phyloP scores from a whole-genome alignment of 2,888 invertebrate species.

The Plagodis pulveraria region DNA sequence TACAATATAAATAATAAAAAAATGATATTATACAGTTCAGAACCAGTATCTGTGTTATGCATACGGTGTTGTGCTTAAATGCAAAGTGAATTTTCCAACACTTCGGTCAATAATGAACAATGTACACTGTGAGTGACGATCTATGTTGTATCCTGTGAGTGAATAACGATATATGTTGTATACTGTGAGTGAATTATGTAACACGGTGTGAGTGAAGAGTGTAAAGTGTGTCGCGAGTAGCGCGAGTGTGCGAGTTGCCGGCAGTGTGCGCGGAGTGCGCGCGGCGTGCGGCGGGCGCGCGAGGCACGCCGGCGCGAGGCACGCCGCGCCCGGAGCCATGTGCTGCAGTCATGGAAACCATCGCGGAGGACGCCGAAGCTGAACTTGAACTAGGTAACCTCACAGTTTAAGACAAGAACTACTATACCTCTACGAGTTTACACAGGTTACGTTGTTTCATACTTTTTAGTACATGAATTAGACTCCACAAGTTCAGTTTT shows the following conservation, averaged over 20 bases:
- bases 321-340: conserved; percentile 70
- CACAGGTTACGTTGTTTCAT: no score
- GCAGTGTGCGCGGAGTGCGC: conserved; percentile 67
- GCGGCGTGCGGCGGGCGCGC: conserved; percentile 71
- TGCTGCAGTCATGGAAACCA: conserved; percentile 87
- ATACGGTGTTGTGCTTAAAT: background rate
- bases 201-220: background rate
- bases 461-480: no score
- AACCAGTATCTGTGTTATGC: no score
- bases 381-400: conserved; percentile 88
- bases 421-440: no score
- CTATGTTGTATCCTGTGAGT: background rate
- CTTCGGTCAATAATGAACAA: background rate
- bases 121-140: background rate
- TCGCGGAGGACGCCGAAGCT: conserved; percentile 88
- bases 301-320: conserved; percentile 66
- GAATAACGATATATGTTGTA: background rate
- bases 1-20: no score
- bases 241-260: conserved; percentile 50
- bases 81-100: background rate
- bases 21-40: no score
- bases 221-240: conserved; percentile 10
- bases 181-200: background rate
- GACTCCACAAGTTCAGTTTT: no score
- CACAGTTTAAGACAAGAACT: no score